Conservation (phyloP, 2,888 invertebrate species). For the Minunthozetes semirufus region DNA sequence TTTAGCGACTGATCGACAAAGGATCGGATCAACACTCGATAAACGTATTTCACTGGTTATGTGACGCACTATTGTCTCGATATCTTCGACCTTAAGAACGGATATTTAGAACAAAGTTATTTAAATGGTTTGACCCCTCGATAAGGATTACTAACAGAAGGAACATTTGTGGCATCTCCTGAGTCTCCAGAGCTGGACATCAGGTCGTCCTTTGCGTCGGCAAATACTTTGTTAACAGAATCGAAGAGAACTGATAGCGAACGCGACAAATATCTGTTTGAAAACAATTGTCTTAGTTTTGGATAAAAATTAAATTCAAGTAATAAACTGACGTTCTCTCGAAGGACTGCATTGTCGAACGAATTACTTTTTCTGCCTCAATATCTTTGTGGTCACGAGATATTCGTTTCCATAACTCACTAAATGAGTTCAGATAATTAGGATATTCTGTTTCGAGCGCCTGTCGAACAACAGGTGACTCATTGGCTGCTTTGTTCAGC, state of each 20-base stretch:
- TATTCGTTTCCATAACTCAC: conserved; percentile 62
- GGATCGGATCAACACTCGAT: conserved; percentile 70
- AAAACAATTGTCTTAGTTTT: too few species aligned
- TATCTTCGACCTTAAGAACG: conserved; percentile 30
- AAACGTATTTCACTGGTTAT: conserved; percentile 67
- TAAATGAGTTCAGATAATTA: conserved; percentile 70
- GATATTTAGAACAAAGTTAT: background rate
- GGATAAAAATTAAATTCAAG: too few species aligned
- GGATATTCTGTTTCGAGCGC: conserved; percentile 81
- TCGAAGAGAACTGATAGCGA: conserved; percentile 74
- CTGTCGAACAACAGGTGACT: conserved; percentile 61
- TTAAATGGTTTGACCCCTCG: too few species aligned
- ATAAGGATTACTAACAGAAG: background rate
- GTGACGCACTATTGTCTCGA: conserved; percentile 34
- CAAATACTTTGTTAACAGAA: conserved; percentile 74
- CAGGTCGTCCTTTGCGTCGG: conserved; percentile 53
- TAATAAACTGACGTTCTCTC: conserved; percentile 58
- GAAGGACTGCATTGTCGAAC: conserved; percentile 59
- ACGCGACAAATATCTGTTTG: conserved; percentile 61
- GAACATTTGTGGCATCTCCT: background rate
- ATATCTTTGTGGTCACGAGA: conserved; percentile 31
- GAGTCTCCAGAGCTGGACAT: background rate
- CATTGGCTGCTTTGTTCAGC: conserved; percentile 42
- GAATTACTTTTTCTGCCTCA: conserved; percentile 50
- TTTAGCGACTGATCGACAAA: conserved; percentile 68